Percentiles rank a stretch among this genome's conserved stretches.
Conservation (phyloP, 2,797 vertebrate species). For the Acipenser oxyrinchus region DNA sequence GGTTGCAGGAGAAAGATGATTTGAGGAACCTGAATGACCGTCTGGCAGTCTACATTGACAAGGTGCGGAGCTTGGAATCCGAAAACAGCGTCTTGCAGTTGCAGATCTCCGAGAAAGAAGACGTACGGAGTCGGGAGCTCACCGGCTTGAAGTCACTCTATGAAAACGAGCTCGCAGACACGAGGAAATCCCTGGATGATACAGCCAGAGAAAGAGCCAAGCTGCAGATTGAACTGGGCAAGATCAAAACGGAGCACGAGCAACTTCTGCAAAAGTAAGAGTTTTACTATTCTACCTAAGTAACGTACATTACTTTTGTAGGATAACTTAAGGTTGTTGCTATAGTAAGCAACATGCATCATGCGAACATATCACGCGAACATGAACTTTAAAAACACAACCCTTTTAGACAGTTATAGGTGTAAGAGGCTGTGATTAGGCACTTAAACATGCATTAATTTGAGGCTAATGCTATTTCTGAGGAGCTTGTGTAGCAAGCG, state of each 20-base stretch:
- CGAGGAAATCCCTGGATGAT: slow-evolving; percentile 69
- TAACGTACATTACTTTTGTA: too few species aligned
- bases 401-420: too few species aligned
- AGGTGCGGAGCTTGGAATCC: slow-evolving; percentile 75
- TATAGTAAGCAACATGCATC: too few species aligned
- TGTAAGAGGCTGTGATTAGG: too few species aligned
- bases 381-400: too few species aligned
- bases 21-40: slow-evolving; percentile 81
- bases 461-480: too few species aligned
- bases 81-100: slow-evolving; percentile 74
- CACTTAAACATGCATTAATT: too few species aligned
- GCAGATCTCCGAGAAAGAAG: slow-evolving; percentile 68
- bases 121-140: slow-evolving; percentile 67
- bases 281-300: slow-evolving; percentile 18
- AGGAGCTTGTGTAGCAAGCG: too few species aligned
- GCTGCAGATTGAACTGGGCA: slow-evolving; percentile 83
- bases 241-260: slow-evolving; percentile 65
- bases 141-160: slow-evolving; percentile 69
- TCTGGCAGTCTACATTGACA: slow-evolving; percentile 79
- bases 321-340: too few species aligned
- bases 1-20: slow-evolving; percentile 80
- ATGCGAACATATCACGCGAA: too few species aligned
- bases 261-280: slow-evolving; percentile 68
- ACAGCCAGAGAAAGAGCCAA: slow-evolving; percentile 76
- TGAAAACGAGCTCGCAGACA: slow-evolving; percentile 80